phyloP scores from a whole-genome alignment of 2,888 invertebrate genomes.

The Netelia fuscicornis region DNA sequence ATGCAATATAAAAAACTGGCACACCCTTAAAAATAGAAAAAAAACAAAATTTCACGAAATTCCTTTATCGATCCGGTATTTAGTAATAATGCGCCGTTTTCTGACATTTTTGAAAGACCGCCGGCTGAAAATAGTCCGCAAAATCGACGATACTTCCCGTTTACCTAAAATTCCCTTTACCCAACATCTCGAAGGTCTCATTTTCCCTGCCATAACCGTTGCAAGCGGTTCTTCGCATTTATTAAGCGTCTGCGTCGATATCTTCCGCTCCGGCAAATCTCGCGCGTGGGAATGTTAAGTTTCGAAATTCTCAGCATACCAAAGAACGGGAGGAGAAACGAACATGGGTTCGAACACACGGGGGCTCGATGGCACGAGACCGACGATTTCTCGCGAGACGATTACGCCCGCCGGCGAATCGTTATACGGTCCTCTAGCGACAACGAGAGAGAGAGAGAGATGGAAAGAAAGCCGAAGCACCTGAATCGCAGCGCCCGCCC shows the following conservation, averaged over 20 bases:
- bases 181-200: background rate
- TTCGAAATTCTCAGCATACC: constrained; percentile 67
- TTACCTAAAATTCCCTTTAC: background rate
- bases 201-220: background rate
- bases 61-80: too few relatives aligned
- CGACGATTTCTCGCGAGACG: constrained; percentile 39
- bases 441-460: background rate
- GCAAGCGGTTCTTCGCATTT: background rate
- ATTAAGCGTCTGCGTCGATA: background rate
- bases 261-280: background rate
- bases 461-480: background rate
- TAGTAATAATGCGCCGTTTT: too few relatives aligned
- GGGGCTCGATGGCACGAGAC: constrained; percentile 17
- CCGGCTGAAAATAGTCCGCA: too few relatives aligned
- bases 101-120: too few relatives aligned
- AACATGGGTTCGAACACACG: constrained; percentile 32
- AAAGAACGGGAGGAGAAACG: constrained; percentile 49
- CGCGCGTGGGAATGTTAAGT: constrained; percentile 64
- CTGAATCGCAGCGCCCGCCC: background rate
- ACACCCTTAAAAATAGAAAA: too few relatives aligned
- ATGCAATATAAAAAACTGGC: too few relatives aligned
- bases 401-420: constrained; percentile 43
- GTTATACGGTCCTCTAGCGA: background rate
- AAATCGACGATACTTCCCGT: background rate
- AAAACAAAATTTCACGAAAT: too few relatives aligned